Base-by-base conservation (phyloP, 2,888 invertebrate genomes). In the Megastigmus dorsalis region DNA sequence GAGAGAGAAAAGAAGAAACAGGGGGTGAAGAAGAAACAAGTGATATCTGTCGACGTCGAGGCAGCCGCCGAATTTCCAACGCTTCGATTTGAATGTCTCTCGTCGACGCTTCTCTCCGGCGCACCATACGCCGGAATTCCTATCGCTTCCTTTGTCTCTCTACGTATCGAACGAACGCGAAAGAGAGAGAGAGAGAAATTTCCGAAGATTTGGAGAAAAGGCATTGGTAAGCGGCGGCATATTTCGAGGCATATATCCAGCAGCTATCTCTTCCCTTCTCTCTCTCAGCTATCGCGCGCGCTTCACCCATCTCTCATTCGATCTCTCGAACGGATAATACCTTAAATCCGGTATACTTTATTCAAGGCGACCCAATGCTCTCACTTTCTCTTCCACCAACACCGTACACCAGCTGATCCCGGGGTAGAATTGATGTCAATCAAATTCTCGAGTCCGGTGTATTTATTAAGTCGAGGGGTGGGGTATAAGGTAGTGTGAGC, bases 281-380 rank as follows among this genome's bases (percentile, higher is more conserved):
- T 50, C 36, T 15, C 26, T 18, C 23, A 28, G 18, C 55, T 30
- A 4, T 5, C 30, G 28, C 30, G 15, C 45, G 15, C 45, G 15
- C 38, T 15, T 36, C 36, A 10, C 55, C 10, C 4, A 2, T 13
- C 26, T 23, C n/a, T 23, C 18, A 30, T 18, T 2, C 33, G 48
- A 15, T 33, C 62, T 15, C 33, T 48, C 48, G 48, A 62, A 36
- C 48, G 62, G 62, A 62, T 62, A 62, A 62, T 62, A n/a, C 62
- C 62, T 33, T 30, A 48, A 62, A 62, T 45, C 62, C 62, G 48
- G 62, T 48, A 62, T 62, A 62, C 62, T 62, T 62, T 62, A 62
- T 62, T 62, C 62, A 62, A 48, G 62, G 48, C 62, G 45, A 59
- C 26, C 59, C 59, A n/a, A 52, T 13, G 52, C n/a, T 15, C 30